Conservation (phyloP, 2,888 invertebrate species). For the Pseudococcus jackbeardsleyi region DNA sequence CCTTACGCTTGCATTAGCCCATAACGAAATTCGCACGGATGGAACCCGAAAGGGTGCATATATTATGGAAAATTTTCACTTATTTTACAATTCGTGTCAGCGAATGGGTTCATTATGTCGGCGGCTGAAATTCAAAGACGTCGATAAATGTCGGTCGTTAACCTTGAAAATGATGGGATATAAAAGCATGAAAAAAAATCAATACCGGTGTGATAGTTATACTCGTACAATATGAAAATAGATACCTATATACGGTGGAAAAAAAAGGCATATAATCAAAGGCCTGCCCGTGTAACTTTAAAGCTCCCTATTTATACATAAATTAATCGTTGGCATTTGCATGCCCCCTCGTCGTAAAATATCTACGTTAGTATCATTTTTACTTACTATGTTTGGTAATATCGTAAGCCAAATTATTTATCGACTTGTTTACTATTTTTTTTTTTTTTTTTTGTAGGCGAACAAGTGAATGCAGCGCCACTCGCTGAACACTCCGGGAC, state of each 20-base stretch:
- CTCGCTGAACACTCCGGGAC: slow-evolving; percentile 34
- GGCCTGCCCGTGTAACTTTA: too few relatives aligned
- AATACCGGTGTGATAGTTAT: neutral
- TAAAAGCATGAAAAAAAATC: neutral
- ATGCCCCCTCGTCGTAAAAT: neutral
- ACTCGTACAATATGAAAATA: neutral
- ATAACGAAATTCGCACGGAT: neutral
- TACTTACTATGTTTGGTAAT: too few relatives aligned
- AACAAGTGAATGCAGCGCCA: slow-evolving; percentile 58
- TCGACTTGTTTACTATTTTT: neutral
- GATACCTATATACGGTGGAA: neutral
- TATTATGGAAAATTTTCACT: slow-evolving; percentile 29
- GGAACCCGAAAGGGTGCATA: neutral
- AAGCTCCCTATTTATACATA: neutral
- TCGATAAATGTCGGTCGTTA: slow-evolving; percentile 44
- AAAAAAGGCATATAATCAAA: neutral
- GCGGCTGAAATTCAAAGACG: neutral
- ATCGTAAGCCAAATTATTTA: neutral
- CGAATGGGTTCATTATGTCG: neutral
- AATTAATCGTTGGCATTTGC: slow-evolving; percentile 15
- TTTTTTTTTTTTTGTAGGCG: neutral
- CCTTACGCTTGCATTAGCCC: slow-evolving; percentile 5
- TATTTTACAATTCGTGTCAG: slow-evolving; percentile 7
- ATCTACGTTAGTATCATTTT: too few relatives aligned
- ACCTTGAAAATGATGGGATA: slow-evolving; percentile 13